These are phyloP conservation scores for Chymomyza caudatula DNA, from an alignment of 2,888 invertebrate species.

Conservation along the genomic window DNA sequence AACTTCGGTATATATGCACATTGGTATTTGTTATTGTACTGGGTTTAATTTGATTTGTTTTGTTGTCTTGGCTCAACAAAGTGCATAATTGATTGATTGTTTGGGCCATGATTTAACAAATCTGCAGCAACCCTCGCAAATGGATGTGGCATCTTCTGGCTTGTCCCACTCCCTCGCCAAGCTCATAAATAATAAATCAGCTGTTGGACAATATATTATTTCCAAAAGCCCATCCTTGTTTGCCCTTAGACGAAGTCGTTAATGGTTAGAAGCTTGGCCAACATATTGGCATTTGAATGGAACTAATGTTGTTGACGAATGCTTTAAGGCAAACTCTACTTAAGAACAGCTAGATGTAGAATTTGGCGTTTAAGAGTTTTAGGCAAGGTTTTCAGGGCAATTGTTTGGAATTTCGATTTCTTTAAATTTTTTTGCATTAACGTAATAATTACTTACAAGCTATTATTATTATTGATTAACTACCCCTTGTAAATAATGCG, in stretches of 20 bases:
- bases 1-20: constrained; percentile 15
- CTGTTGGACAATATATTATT: constrained; percentile 36
- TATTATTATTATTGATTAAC: too few species aligned
- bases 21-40: constrained; percentile 18
- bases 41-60: constrained; percentile 31
- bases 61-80: constrained; percentile 48
- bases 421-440: too few species aligned
- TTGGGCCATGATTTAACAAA: constrained; percentile 22
- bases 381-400: too few species aligned
- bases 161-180: background rate
- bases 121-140: background rate
- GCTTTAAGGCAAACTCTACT: too few species aligned
- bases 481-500: too few species aligned
- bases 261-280: constrained; percentile 3
- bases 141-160: background rate
- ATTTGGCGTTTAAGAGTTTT: too few species aligned
- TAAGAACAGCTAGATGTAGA: too few species aligned
- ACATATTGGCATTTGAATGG: constrained; percentile 50
- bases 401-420: too few species aligned
- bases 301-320: constrained; percentile 37
- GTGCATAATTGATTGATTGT: constrained; percentile 68
- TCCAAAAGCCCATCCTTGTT: background rate
- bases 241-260: background rate
- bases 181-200: constrained; percentile 59
- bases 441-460: too few species aligned